Percentiles rank a stretch among this genome's conserved stretches.
Evolutionary conservation across 2,888 invertebrate genomes (phyloP).

Genomic region (Scaptomyza reducta): DNA sequence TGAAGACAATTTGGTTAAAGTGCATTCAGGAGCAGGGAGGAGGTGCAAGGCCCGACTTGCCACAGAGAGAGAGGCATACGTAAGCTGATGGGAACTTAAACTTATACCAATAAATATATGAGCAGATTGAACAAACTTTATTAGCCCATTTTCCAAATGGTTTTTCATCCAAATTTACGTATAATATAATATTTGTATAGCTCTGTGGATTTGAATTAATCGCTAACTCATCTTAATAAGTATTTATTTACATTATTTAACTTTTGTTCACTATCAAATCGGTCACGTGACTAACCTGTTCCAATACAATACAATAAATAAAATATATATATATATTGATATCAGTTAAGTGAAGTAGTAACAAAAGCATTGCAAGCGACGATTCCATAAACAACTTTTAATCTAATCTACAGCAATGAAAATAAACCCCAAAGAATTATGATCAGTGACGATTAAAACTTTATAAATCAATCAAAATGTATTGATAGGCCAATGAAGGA

Average conservation of each 20-base stretch:
- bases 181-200: no score
- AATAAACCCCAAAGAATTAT: constrained; percentile 35
- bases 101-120: not conserved
- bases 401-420: constrained; percentile 51
- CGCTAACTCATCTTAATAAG: no score
- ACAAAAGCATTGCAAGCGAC: constrained; percentile 4
- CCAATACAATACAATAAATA: constrained; percentile 32
- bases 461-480: constrained; percentile 63
- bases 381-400: constrained; percentile 46
- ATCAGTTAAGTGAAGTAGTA: constrained; percentile 7
- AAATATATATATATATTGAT: constrained; percentile 12
- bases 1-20: constrained; percentile 33
- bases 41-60: constrained; percentile 41
- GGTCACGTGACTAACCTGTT: constrained; percentile 49
- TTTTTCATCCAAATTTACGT: no score
- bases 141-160: no score
- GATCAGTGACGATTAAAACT: constrained; percentile 66
- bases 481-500: constrained; percentile 68
- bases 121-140: no score
- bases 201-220: no score
- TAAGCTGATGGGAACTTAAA: not conserved
- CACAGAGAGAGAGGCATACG: no score
- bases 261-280: not conserved
- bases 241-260: not conserved
- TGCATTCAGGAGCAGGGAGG: constrained; percentile 28